Base-by-base conservation (phyloP, 2,113 vertebrate species). In the Thamnaconus septentrionalis region DNA sequence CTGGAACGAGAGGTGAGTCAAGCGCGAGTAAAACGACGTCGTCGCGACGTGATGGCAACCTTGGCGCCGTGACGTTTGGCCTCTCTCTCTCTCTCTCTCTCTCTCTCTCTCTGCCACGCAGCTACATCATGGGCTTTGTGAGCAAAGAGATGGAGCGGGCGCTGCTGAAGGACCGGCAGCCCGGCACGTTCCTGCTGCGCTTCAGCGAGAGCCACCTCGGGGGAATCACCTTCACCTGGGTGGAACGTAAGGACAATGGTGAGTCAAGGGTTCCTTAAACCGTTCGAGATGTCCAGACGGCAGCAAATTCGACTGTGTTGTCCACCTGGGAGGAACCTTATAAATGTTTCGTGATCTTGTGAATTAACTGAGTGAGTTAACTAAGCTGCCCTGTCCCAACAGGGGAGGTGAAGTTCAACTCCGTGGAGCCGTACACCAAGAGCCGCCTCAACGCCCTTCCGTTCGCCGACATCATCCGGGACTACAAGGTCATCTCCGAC, bases 161-260 rank as follows among this genome's bases (percentile, higher is more conserved):
- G 57, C 86, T 98, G 84, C 90, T 99, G 53, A 97, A 96, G 85
- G 95, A 95, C 80, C 93, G 92, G 85, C 93, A 92, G 64, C 92
- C 95, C 0, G 97, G 96, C 41, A 99, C 96, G 0, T 98, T 99
- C 87, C 90, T 99, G 43, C 53, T 99, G 66, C 88, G 97, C 76
- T 99, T 99, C 87, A 99, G 97, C 44, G 97, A 99, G 88, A 98
- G 96, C 68, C 95, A 98, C 79, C 91, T 98, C 0, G 97, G 97
- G 63, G 96, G 95, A 63, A 98, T 99, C 86, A 99, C 97, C 8
- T 99, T 99, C 80, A 99, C 97, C 52, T 99, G 97, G 97, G 95
- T 98, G 77, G 93, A 96, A 75, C 94, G 93, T 52, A 88, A 86
- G 4, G 93, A 96, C 83, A 94, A 91, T 0, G 96, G 97, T 97